Conservation (phyloP, 2,797 vertebrate genomes). For the Notolepis coatsorum region DNA sequence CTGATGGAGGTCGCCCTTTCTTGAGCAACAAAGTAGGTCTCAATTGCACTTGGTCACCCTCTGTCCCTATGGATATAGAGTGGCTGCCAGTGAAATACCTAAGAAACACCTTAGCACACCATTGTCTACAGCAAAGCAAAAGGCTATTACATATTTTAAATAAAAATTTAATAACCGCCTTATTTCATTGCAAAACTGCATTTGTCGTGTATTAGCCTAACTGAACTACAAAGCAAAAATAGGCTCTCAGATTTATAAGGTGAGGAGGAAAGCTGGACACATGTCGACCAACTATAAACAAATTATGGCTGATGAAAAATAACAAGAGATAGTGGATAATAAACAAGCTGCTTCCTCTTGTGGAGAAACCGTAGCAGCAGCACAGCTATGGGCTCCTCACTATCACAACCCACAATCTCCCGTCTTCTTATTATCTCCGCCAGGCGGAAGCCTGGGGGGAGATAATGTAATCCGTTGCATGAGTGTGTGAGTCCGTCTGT, state of each 20-base stretch:
- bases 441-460: too few relatives aligned
- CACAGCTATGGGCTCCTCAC: too few relatives aligned
- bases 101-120: not conserved
- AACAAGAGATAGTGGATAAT: slow-evolving; percentile 18
- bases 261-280: slow-evolving; percentile 7
- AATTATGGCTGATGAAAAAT: slow-evolving; percentile 41
- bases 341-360: not conserved
- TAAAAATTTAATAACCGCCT: not conserved
- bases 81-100: not conserved
- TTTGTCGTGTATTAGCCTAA: not conserved
- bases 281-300: slow-evolving; percentile 22
- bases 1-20: not conserved
- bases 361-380: too few relatives aligned
- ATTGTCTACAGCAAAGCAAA: not conserved
- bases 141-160: not conserved
- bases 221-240: slow-evolving; percentile 8
- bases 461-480: too few relatives aligned
- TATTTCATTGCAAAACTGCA: not conserved
- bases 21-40: not conserved
- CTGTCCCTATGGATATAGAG: not conserved
- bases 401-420: too few relatives aligned
- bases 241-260: not conserved
- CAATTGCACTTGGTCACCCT: not conserved
- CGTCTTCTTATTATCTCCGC: too few relatives aligned
- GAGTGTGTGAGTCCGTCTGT: too few relatives aligned